Conservation (phyloP, 2,888 invertebrate genomes). For the Drosophila leonis region DNA sequence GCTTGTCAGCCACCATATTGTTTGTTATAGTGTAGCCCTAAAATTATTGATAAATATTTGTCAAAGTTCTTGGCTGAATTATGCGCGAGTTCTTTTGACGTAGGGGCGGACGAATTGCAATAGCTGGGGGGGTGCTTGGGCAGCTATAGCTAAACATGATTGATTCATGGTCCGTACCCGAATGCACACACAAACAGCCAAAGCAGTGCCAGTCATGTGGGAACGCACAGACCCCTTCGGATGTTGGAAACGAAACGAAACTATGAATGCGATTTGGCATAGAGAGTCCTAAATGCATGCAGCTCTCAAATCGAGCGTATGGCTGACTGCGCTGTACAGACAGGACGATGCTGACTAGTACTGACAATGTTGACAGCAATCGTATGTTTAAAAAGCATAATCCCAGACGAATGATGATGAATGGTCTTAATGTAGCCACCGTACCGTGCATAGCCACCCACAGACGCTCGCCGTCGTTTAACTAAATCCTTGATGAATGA, state of each 20-base stretch:
- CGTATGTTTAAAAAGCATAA: slow-evolving; percentile 83
- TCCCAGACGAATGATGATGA: slow-evolving; percentile 83
- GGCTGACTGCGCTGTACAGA: slow-evolving; percentile 22
- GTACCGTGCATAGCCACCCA: slow-evolving; percentile 23
- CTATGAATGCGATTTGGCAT: slow-evolving; percentile 43
- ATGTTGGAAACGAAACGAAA: background rate
- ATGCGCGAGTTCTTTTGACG: slow-evolving; percentile 43
- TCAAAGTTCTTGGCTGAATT: slow-evolving; percentile 64
- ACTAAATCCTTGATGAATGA: slow-evolving; percentile 82
- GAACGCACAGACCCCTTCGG: slow-evolving; percentile 5
- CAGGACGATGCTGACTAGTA: slow-evolving; percentile 52
- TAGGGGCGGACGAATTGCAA: background rate
- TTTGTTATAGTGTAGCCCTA: slow-evolving; percentile 50
- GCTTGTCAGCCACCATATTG: slow-evolving; percentile 62
- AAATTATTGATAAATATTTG: slow-evolving; percentile 79
- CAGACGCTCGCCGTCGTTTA: slow-evolving; percentile 74
- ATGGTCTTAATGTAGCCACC: slow-evolving; percentile 56
- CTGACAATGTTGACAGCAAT: slow-evolving; percentile 82
- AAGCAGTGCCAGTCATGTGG: slow-evolving; percentile 51
- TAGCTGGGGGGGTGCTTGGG: slow-evolving; percentile 5
- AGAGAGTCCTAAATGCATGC: slow-evolving; percentile 33
- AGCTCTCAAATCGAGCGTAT: slow-evolving; percentile 48
- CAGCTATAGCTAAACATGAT: slow-evolving; percentile 64
- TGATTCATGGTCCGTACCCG: slow-evolving; percentile 63
- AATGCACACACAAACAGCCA: slow-evolving; percentile 53